Evolutionary conservation across 2,113 vertebrate species (phyloP).

Genomic region (Phalacrocorax brasilianus): DNA sequence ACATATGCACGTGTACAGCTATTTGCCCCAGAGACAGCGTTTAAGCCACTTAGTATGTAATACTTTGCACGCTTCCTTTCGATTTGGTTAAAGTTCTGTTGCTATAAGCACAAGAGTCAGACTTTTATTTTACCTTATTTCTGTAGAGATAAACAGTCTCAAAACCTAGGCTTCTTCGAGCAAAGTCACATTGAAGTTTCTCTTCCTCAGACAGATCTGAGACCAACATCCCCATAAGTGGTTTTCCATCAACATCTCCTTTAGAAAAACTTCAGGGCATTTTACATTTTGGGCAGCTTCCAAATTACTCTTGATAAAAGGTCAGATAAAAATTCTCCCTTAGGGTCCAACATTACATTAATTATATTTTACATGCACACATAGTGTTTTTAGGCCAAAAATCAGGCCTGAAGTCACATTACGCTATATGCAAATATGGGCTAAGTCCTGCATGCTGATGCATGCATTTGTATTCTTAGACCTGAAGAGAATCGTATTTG

Average conservation of each 20-base stretch:
- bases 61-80: not conserved
- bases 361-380: conserved; percentile 51
- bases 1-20: accelerated
- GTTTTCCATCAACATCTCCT: conserved; percentile 48
- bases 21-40: not conserved
- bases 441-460: not conserved
- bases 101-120: not conserved
- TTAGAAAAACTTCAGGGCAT: conserved; percentile 48
- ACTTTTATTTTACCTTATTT: not conserved
- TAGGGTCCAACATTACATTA: conserved; percentile 44
- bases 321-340: conserved; percentile 49
- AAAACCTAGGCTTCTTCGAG: not conserved
- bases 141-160: not conserved
- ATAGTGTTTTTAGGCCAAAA: conserved; percentile 34
- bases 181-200: conserved; percentile 29
- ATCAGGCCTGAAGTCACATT: conserved; percentile 10
- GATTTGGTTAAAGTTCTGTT: not conserved
- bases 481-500: not conserved
- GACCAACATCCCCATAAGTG: not conserved
- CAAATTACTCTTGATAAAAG: conserved; percentile 48
- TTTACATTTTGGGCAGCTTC: conserved; percentile 37
- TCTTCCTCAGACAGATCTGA: not conserved
- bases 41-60: not conserved
- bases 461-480: not conserved
- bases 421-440: not conserved